Evolutionary conservation across 2,888 invertebrate species (phyloP).

Genomic region (Tetrapedia diversipes): DNA sequence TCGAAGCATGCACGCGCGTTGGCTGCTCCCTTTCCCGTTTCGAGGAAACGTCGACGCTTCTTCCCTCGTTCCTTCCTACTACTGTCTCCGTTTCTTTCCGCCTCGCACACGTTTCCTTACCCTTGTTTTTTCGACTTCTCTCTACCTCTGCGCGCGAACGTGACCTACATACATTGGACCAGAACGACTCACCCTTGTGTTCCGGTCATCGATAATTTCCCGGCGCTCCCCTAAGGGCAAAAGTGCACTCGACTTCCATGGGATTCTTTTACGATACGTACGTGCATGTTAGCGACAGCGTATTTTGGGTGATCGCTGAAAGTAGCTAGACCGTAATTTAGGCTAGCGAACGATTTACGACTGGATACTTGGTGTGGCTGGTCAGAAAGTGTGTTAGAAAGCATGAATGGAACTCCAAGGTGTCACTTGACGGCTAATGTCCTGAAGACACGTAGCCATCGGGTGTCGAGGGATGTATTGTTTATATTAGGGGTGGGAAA

Average conservation of each 20-base stretch:
- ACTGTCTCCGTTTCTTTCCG: not conserved
- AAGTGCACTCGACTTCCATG: conserved; percentile 1
- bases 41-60: not conserved
- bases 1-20: conserved; percentile 18
- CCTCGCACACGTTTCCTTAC: not conserved
- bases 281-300: no score
- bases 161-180: conserved; percentile 45
- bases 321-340: no score
- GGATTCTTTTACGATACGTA: conserved; percentile 7
- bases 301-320: no score
- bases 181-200: no score
- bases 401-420: no score
- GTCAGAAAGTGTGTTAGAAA: no score
- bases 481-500: no score
- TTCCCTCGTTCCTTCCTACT: not conserved
- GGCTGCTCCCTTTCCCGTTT: not conserved
- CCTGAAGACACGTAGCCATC: no score
- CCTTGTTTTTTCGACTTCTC: not conserved
- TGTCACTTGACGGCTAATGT: no score
- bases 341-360: no score
- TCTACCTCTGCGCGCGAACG: conserved; percentile 7
- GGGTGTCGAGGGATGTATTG: no score
- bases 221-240: conserved; percentile 1
- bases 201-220: conserved; percentile 35
- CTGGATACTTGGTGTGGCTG: no score